These are phyloP conservation scores for Oscheius onirici DNA, from an alignment of 2,888 invertebrate species.

Conservation along the genomic window DNA sequence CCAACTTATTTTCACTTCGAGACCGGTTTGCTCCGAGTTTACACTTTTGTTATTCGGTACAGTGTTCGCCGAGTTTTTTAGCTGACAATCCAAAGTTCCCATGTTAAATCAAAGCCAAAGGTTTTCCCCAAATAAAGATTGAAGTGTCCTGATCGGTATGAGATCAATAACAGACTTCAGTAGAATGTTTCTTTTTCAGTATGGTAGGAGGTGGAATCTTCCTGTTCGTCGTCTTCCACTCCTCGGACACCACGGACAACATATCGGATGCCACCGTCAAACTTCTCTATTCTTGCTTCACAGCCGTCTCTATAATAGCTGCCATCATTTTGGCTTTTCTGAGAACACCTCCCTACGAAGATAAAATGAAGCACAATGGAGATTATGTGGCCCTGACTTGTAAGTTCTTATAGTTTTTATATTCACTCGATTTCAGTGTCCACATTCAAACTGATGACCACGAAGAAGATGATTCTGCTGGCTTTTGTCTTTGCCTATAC, in stretches of 20 bases:
- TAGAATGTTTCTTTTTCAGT: conserved; percentile 77
- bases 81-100: too few relatives aligned
- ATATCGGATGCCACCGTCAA: conserved; percentile 54
- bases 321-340: conserved; percentile 75
- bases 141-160: too few relatives aligned
- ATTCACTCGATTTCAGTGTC: conserved; percentile 30
- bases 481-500: conserved; percentile 58
- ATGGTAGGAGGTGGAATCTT: conserved; percentile 94
- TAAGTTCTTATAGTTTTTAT: conserved; percentile 20
- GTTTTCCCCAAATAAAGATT: too few relatives aligned
- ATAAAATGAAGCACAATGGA: conserved; percentile 16
- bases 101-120: too few relatives aligned
- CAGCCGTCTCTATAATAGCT: conserved; percentile 79
- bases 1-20: too few relatives aligned
- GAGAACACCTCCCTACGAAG: conserved; percentile 56
- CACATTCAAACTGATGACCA: conserved; percentile 55
- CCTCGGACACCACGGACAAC: conserved; percentile 45
- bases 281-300: conserved; percentile 84
- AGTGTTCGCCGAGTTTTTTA: too few relatives aligned
- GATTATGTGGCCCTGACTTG: conserved; percentile 35
- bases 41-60: too few relatives aligned
- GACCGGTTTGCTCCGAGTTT: too few relatives aligned
- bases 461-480: conserved; percentile 52
- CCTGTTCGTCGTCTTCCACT: conserved; percentile 86
- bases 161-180: not conserved